phyloP scores from a whole-genome alignment of 1,140 invertebrate species.

The Drosophila subpulchrella region DNA sequence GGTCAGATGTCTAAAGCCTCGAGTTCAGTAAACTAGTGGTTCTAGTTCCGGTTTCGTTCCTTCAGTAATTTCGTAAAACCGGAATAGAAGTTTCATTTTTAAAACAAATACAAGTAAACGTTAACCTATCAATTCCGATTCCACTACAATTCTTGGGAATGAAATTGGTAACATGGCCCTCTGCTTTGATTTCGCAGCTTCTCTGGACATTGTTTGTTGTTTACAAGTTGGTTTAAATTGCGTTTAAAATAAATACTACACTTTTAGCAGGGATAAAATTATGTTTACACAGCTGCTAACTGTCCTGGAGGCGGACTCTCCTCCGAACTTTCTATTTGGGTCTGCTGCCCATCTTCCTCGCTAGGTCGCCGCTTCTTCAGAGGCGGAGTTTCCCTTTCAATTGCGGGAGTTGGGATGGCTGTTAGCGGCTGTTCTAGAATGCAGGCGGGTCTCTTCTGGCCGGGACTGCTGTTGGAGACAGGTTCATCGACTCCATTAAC shows the following conservation, averaged over 20 bases:
- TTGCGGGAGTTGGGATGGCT: not conserved
- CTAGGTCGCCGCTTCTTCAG: slow-evolving; percentile 62
- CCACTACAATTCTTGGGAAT: not conserved
- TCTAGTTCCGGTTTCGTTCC: not conserved
- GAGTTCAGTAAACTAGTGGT: slow-evolving; percentile 28
- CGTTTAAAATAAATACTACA: slow-evolving; percentile 69
- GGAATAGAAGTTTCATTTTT: slow-evolving; percentile 1
- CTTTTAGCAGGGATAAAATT: slow-evolving; percentile 39
- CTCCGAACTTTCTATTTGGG: slow-evolving; percentile 15
- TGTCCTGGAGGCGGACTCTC: slow-evolving; percentile 37
- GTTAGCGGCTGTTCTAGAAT: slow-evolving; percentile 6
- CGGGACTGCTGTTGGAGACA: slow-evolving; percentile 41
- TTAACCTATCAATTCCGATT: slow-evolving; percentile 2
- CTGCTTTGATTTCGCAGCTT: slow-evolving; percentile 42
- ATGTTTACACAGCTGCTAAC: slow-evolving; percentile 59
- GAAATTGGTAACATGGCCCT: slow-evolving; percentile 11
- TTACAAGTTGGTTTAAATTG: slow-evolving; percentile 42
- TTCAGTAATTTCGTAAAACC: not conserved
- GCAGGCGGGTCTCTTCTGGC: slow-evolving; percentile 49
- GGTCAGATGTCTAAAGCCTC: slow-evolving; percentile 28
- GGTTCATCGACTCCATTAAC: slow-evolving; percentile 20
- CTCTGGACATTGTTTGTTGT: slow-evolving; percentile 53
- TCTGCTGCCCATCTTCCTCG: slow-evolving; percentile 8
- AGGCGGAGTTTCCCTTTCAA: slow-evolving; percentile 49
- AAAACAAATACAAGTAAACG: not conserved